Evolutionary conservation across 2,888 invertebrate species (phyloP), one percentile per base, ranked within the genome.

Genomic region (Agriopis marginaria): DNA sequence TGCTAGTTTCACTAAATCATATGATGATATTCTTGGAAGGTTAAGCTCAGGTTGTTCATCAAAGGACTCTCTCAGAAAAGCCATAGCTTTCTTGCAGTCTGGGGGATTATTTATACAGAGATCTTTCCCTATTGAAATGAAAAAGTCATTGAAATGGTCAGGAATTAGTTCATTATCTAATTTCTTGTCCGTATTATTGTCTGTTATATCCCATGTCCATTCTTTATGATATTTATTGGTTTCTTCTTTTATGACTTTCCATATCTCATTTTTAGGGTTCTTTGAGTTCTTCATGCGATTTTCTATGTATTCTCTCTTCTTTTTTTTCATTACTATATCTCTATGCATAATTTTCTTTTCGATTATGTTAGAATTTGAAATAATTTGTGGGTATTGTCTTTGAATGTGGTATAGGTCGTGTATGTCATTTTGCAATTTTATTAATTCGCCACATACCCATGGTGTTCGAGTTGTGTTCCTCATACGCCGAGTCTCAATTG

Each of bases 161-260:
- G 51, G 51, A 10, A 51, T 51, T 23, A 3, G 7, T 23, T 51
- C 23, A 10, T 51, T 23, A 0, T 9, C 23, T 51, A 51, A 4
- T 23, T 51, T 51, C 10, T 7, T 17, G 23, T 51, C 3, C n/a
- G 17, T 51, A 9, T 2, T 23, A 23, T 51, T 9, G 9, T 51
- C 51, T 6, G 11, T 23, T 49, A 49, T 49, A 7, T 49, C 49
- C 49, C 49, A 49, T 10, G 8, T 49, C 49, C 49, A 49, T 14
- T 49, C 49, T 49, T 49, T 49, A 11, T 49, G 14, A 55, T 39
- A 5, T 6, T 9, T 42, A 42, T 42, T 55, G 5, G 55, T 55
- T 39, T 55, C 55, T 7, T 55, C 55, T 55, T 42, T 55, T 55
- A 55, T 55, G 8, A 55, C n/a, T 7, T n/a, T 42, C 55, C 55